Base-by-base conservation (phyloP, 2,888 invertebrate species). In the Psococerastis gibbosa region DNA sequence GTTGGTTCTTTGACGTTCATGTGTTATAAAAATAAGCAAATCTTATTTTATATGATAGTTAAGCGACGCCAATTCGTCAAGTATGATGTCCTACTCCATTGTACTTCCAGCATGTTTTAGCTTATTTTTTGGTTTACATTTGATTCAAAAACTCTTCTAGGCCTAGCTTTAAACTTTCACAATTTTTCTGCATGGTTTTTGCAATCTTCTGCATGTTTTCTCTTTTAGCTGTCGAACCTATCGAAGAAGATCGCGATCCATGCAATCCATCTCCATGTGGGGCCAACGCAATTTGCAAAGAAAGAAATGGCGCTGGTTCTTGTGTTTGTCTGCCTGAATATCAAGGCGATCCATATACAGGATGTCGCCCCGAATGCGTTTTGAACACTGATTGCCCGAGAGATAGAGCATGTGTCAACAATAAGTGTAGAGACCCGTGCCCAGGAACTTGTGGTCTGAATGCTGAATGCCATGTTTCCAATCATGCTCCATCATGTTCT, bases 351-450 rank as follows among this genome's bases (percentile, higher is more conserved):
- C 60, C 61, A 13, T 54, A 53, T 41, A 47, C 49, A 33, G 50
- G 54, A 43, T 43, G 51, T 52, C 15, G 52, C 15, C 52, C 51
- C 6, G 52, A 54, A 49, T 56, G 56, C 41, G 46, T 49, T 4
- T 48, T 52, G 38, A 57, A 57, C 51, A 53, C 54, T n/a, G 56
- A 56, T 33, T 57, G 57, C 45, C 43, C 51, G 2, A 34, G 53
- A 41, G 57, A 60, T 43, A 55, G 58, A 44, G 57, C 61, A 3
- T 63, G 63, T 45, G 52, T 59, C 35, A 55, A 57, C 44, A 56
- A 57, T 38, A 56, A 58, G 45, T 63, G 63, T 45, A 47, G 52
- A 15, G 56, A 62, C 49, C 60, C 61, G 27, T 61, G 61, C 44
- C 49, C 53, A 50, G 58, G 53, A 9, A 51, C 53, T 20, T 60